Percentiles rank a stretch among this genome's conserved stretches.
These are phyloP conservation scores for Chloroceryle aenea DNA, from an alignment of 2,113 vertebrate species.

Conservation along the genomic window DNA sequence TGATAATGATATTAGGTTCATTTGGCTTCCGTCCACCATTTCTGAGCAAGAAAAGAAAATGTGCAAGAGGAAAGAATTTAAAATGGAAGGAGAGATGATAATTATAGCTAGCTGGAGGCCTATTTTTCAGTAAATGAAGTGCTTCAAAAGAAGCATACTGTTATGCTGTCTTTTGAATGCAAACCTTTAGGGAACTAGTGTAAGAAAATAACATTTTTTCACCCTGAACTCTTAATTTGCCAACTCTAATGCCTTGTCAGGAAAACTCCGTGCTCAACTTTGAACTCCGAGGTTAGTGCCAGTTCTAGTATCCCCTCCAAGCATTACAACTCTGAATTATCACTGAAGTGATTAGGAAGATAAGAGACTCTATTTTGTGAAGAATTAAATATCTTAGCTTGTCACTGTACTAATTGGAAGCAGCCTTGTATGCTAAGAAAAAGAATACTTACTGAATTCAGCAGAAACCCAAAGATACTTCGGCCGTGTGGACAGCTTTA, in stretches of 20 bases:
- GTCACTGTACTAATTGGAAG: background rate
- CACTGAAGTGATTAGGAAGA: background rate
- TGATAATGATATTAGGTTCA: background rate
- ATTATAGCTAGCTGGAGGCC: constrained; percentile 45
- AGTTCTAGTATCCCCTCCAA: background rate
- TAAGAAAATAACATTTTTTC: background rate
- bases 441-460: background rate
- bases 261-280: constrained; percentile 12
- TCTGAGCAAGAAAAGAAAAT: constrained; percentile 7
- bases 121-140: constrained; percentile 6
- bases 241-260: background rate
- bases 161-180: background rate
- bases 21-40: background rate
- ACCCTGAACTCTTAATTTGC: background rate
- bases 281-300: background rate
- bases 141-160: background rate
- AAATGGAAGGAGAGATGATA: background rate
- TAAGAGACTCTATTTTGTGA: background rate
- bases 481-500: background rate
- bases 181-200: background rate
- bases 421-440: background rate
- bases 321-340: background rate
- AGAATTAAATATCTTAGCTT: background rate
- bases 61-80: background rate
- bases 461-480: background rate